phyloP scores from a whole-genome alignment of 2,888 invertebrate genomes.

The Caenorhabditis virilis region DNA sequence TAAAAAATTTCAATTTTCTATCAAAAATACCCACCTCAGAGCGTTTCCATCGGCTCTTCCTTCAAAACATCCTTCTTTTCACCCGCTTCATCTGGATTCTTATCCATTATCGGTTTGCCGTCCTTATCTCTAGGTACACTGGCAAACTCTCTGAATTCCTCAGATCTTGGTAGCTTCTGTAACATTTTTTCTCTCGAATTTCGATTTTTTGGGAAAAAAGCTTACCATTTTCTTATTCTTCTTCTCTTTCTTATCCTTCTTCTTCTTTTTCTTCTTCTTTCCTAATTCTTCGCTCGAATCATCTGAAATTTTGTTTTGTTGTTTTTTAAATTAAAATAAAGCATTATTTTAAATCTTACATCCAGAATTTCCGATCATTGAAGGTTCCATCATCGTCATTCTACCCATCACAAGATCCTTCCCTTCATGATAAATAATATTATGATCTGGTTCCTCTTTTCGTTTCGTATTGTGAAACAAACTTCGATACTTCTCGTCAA shows the following conservation, averaged over 20 bases:
- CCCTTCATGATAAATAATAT: slow-evolving; percentile 10
- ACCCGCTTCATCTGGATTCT: background rate
- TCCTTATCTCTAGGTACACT: background rate
- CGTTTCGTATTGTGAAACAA: slow-evolving; percentile 2
- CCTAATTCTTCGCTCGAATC: slow-evolving; percentile 10
- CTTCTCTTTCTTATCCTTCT: slow-evolving; percentile 50
- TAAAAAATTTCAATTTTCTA: slow-evolving; percentile 1
- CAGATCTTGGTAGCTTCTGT: too few species aligned
- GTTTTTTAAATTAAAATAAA: background rate
- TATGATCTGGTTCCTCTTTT: slow-evolving; percentile 10
- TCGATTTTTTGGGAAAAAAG: too few species aligned
- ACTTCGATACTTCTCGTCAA: slow-evolving; percentile 44
- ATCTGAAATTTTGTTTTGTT: slow-evolving; percentile 3
- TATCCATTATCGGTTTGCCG: too few species aligned
- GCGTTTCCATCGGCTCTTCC: slow-evolving; percentile 21
- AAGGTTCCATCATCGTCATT: too few species aligned
- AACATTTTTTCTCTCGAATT: too few species aligned
- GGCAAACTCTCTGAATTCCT: too few species aligned
- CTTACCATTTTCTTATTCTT: too few species aligned
- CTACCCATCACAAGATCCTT: too few species aligned
- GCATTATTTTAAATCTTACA: too few species aligned
- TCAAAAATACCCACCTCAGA: slow-evolving; percentile 40
- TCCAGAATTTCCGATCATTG: too few species aligned
- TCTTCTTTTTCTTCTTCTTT: slow-evolving; percentile 43
- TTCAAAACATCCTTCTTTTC: slow-evolving; percentile 4